phyloP scores from a whole-genome alignment of 2,888 invertebrate genomes.

The Eurytoma californica region DNA sequence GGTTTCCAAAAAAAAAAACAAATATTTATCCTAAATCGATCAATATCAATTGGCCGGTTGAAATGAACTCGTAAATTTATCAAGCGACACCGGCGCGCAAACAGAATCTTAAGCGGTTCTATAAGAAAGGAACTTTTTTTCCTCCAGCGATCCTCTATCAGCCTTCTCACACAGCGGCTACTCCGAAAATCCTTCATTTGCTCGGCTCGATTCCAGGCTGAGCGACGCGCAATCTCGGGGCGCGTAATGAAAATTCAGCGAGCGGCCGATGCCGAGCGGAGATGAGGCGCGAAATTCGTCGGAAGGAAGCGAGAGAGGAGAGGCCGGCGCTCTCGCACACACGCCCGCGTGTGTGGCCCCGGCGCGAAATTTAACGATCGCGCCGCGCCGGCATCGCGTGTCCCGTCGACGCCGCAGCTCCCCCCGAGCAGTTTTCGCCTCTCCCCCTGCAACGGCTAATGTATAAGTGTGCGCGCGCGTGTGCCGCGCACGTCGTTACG shows the following conservation, averaged over 20 bases:
- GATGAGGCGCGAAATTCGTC: conserved; percentile 33
- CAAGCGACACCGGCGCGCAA: background rate
- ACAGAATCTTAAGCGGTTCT: background rate
- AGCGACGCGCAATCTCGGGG: conserved; percentile 32
- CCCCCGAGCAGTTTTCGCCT: background rate
- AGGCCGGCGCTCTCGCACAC: background rate
- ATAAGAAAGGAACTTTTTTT: background rate
- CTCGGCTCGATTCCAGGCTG: too few species aligned
- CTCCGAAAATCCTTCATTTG: too few species aligned
- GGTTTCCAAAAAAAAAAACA: too few species aligned
- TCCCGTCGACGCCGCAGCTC: too few species aligned
- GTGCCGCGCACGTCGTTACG: too few species aligned
- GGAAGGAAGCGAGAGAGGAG: conserved; percentile 30
- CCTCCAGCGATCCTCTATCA: background rate
- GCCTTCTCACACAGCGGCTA: too few species aligned
- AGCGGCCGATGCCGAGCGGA: conserved; percentile 33
- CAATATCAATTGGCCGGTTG: too few species aligned
- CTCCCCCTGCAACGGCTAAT: too few species aligned
- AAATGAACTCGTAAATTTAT: background rate
- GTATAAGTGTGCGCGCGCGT: background rate
- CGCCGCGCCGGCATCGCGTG: too few species aligned
- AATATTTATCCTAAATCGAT: too few species aligned
- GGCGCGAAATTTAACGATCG: background rate
- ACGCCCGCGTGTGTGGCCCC: conserved; percentile 38
- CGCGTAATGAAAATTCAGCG: conserved; percentile 37